Percentiles rank a stretch among this genome's conserved stretches.
Evolutionary conservation across 92 coral and sea anemone genomes (phyloP).

Genomic region (Bergia sp.): DNA sequence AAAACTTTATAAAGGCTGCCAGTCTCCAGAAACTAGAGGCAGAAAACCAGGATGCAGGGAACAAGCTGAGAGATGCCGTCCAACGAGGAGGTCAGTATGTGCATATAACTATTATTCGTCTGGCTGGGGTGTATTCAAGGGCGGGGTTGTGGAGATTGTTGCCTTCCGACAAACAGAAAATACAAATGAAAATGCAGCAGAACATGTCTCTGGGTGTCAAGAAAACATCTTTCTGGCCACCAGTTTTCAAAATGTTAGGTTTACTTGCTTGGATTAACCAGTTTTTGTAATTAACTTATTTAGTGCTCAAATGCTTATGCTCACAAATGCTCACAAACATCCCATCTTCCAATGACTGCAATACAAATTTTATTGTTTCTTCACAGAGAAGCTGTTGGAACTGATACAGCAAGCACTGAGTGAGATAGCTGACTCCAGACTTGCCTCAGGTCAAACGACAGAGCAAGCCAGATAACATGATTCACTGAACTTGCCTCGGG

Average conservation of each 20-base stretch:
- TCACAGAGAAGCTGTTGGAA: constrained; percentile 77
- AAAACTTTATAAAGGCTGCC: constrained; percentile 74
- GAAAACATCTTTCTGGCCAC: too few relatives aligned
- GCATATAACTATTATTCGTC: too few relatives aligned
- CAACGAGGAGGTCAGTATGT: constrained; percentile 71
- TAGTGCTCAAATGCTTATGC: neutral
- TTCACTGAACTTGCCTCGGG: constrained; percentile 55
- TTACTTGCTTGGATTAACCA: too few relatives aligned
- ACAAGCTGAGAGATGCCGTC: constrained; percentile 83
- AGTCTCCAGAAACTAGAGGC: constrained; percentile 90
- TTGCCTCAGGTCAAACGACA: constrained; percentile 57
- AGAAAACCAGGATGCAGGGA: constrained; percentile 95
- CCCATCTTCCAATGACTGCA: neutral
- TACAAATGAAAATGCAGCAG: too few relatives aligned
- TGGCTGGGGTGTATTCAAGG: too few relatives aligned
- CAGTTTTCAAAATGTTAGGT: too few relatives aligned
- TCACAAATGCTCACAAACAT: neutral
- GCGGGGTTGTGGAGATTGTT: too few relatives aligned
- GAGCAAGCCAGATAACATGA: neutral
- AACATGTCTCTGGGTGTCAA: too few relatives aligned
- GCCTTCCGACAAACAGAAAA: too few relatives aligned
- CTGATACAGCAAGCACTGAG: constrained; percentile 88
- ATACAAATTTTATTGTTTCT: neutral
- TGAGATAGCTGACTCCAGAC: constrained; percentile 89
- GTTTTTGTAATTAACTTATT: too few relatives aligned